Evolutionary conservation across 2,888 invertebrate species (phyloP).

Genomic region (Drosophila helvetica): DNA sequence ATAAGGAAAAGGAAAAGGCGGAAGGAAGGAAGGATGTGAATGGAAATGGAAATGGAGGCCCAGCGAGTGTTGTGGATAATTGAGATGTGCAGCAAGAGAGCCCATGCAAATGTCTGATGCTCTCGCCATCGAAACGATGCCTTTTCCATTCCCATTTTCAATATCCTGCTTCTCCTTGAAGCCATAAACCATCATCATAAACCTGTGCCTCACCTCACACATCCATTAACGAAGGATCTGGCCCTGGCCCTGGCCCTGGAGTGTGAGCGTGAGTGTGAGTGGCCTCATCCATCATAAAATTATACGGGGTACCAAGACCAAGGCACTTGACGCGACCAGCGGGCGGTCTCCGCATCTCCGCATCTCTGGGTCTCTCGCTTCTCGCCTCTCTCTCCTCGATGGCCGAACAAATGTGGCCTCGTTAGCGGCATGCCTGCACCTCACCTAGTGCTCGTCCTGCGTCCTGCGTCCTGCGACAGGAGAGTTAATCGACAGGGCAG

Average conservation of each 20-base stretch:
- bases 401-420: slow-evolving; percentile 41
- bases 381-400: slow-evolving; percentile 19
- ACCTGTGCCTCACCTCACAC: slow-evolving; percentile 41
- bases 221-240: slow-evolving; percentile 18
- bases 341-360: slow-evolving; percentile 24
- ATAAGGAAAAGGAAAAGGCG: not conserved
- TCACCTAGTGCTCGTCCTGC: not conserved
- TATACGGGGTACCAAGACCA: slow-evolving; percentile 40
- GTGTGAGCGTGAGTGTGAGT: not conserved
- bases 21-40: not conserved
- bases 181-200: slow-evolving; percentile 32
- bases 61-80: slow-evolving; percentile 4
- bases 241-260: not conserved
- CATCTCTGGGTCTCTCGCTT: not conserved
- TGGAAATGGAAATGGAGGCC: not conserved
- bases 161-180: not conserved
- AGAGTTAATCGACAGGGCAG: not conserved
- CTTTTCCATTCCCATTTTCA: too few species aligned
- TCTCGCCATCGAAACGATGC: too few species aligned
- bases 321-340: slow-evolving; percentile 47
- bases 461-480: not conserved
- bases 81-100: not conserved
- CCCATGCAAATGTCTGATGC: not conserved
- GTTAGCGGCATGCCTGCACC: slow-evolving; percentile 22
- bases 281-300: slow-evolving; percentile 63